Base-by-base conservation (phyloP, 2,888 invertebrate species). In the Cataglyphis cursor region DNA sequence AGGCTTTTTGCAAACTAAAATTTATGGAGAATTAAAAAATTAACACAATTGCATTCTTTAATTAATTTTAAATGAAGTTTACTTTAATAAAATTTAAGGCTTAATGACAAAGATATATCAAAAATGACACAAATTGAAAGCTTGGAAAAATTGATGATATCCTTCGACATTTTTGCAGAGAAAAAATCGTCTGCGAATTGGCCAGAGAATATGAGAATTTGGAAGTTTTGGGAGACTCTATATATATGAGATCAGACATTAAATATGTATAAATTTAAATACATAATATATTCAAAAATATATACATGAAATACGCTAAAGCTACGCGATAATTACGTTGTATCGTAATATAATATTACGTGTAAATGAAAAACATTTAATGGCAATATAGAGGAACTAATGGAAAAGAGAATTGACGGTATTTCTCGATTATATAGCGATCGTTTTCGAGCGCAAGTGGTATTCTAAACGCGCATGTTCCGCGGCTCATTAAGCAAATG, bases 401-500 rank as follows among this genome's bases (percentile, higher is more conserved):
- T 59, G 44, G 8, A n/a, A 41, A 12, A 44, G 28, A 57, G 18
- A 59, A 80, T 35, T 21, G 44, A 44, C 35, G 70, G 18, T 24
- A 59, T 70, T 24, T 3, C 8, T 10, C 24, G 44, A 44, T 57
- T 44, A 31, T 6, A 24, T 6, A 24, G 44, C n/a, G 24, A 18
- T 72, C 31, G 21, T 72, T 72, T 44, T 59, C 24, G 8, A 59
- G 44, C 59, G 21, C 72, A 80, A 72, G 59, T 72, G 72, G n/a
- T 59, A 59, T 1, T 48, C 80, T 87, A 91, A 91, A 85, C 83
- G 84, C 75, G 85, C 85, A 85, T 84, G 83, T 89, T 90, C 81
- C 85, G 80, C 88, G 88, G 83, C 89, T 90, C 90, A 90, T 93
- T 91, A 91, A 89, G 87, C 88, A 92, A 92, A 91, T 90, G 90